Evolutionary conservation across 2,797 vertebrate genomes (phyloP).

Genomic region (Phaenicophaeus curvirostris): DNA sequence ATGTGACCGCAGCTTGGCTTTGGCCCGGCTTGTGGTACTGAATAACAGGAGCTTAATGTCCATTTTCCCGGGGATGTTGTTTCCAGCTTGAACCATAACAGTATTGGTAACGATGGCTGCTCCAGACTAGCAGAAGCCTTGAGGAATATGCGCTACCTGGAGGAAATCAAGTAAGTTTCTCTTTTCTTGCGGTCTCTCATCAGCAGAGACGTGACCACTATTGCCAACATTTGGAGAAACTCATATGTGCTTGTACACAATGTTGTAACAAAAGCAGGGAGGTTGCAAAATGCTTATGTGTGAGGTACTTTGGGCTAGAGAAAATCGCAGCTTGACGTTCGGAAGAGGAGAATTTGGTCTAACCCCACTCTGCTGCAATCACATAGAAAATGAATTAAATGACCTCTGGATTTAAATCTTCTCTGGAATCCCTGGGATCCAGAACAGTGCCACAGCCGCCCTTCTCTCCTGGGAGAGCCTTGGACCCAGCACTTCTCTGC

Average conservation of each 20-base stretch:
- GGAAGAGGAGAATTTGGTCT: neutral
- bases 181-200: neutral
- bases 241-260: neutral
- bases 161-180: constrained; percentile 83
- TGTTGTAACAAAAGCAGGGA: neutral
- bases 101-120: neutral
- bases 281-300: neutral
- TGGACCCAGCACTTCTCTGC: neutral
- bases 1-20: neutral
- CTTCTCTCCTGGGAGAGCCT: neutral
- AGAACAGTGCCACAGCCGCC: neutral
- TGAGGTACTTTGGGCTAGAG: neutral
- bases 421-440: neutral
- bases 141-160: constrained; percentile 63
- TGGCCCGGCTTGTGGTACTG: fast-evolving
- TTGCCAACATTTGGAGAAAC: neutral
- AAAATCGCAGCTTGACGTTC: neutral
- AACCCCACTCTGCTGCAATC: neutral
- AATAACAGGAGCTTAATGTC: neutral
- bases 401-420: neutral
- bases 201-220: neutral
- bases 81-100: constrained; percentile 80
- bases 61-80: neutral
- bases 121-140: constrained; percentile 70
- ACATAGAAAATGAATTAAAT: neutral